These are phyloP conservation scores for Plebejus melissa DNA, from an alignment of 2,888 invertebrate genomes.

Conservation along the genomic window DNA sequence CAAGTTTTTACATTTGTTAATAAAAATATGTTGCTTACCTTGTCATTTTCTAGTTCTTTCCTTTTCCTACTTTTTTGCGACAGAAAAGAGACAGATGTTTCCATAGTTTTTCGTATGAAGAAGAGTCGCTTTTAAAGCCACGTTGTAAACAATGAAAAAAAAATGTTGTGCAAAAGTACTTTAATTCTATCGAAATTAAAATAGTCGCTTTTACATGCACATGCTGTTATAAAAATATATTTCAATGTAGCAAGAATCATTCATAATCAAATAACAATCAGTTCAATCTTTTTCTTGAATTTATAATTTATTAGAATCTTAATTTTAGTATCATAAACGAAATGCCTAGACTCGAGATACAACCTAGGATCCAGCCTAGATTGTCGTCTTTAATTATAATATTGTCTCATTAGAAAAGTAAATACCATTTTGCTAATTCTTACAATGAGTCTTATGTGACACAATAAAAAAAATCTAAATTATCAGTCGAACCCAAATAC, in stretches of 20 bases:
- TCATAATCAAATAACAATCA: not conserved
- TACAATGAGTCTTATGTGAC: not conserved
- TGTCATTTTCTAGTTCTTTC: slow-evolving; percentile 39
- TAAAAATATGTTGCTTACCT: slow-evolving; percentile 73
- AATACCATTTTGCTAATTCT: not conserved
- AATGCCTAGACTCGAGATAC: not conserved
- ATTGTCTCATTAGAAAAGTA: not conserved
- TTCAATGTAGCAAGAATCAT: not conserved
- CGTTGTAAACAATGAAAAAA: not conserved
- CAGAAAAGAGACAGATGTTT: too few relatives aligned
- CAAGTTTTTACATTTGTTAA: slow-evolving; percentile 62
- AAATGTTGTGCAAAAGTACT: not conserved
- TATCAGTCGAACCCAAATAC: not conserved
- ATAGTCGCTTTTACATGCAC: not conserved
- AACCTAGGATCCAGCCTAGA: slow-evolving; percentile 7
- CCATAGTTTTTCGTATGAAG: too few relatives aligned
- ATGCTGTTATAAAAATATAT: not conserved
- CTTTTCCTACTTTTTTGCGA: not conserved
- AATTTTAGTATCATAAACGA: not conserved
- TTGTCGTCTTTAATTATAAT: not conserved
- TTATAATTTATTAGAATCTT: too few relatives aligned
- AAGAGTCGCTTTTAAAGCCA: too few relatives aligned
- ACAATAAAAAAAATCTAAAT: not conserved
- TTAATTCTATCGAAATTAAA: slow-evolving; percentile 4
- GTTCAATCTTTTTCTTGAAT: not conserved